Conservation (phyloP, 2,888 invertebrate genomes). For the Cryptops parisi region DNA sequence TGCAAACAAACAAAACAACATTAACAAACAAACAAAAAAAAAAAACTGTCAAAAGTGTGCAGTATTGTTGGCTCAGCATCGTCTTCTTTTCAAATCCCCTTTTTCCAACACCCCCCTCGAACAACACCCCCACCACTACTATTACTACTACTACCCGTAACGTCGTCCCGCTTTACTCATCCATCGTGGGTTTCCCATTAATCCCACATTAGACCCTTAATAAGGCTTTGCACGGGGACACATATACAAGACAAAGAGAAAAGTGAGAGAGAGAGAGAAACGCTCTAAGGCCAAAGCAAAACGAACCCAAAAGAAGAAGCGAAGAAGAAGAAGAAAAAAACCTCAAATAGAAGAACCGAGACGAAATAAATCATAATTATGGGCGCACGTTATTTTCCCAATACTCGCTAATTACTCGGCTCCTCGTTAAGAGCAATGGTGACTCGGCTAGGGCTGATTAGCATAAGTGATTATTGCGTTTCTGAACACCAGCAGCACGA, state of each 20-base stretch:
- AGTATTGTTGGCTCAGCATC: too few species aligned
- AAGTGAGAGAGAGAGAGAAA: slow-evolving; percentile 4
- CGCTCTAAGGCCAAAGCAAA: not conserved
- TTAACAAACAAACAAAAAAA: too few species aligned
- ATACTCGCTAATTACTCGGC: slow-evolving; percentile 17
- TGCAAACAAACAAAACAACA: too few species aligned
- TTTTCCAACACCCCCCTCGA: too few species aligned
- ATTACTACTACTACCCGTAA: not conserved
- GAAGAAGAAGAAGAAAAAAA: not conserved
- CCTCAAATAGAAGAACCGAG: not conserved
- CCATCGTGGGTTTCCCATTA: slow-evolving; percentile 1
- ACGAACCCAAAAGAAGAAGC: not conserved
- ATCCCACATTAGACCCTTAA: slow-evolving; percentile 11
- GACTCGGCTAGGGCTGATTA: slow-evolving; percentile 9
- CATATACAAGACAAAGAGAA: not conserved
- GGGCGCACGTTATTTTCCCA: slow-evolving; percentile 15
- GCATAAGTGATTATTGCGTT: slow-evolving; percentile 13
- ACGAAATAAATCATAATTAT: slow-evolving; percentile 16
- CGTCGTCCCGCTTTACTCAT: not conserved
- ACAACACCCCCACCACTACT: not conserved
- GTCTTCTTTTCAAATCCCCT: too few species aligned
- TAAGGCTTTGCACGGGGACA: slow-evolving; percentile 4
- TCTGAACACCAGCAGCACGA: slow-evolving; percentile 4
- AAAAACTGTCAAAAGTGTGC: too few species aligned
- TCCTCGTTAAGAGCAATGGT: slow-evolving; percentile 15